Percentiles rank a stretch among this genome's conserved stretches.
These are phyloP conservation scores for Coregonus ussuriensis DNA, from an alignment of 2,797 vertebrate genomes.

Conservation along the genomic window DNA sequence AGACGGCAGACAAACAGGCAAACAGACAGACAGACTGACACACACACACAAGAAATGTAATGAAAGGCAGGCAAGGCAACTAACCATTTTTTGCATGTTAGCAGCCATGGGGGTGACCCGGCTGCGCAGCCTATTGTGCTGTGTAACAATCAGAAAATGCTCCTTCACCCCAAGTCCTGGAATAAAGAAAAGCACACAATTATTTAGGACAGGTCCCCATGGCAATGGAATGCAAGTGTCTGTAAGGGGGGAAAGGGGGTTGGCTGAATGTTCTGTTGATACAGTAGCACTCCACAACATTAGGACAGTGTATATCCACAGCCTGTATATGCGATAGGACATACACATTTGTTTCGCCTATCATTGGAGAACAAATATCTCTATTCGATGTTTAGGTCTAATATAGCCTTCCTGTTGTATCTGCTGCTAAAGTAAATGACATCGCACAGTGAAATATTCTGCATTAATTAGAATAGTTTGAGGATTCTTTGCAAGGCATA, in stretches of 20 bases:
- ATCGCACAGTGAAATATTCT: no score
- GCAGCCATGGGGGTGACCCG: slow-evolving; percentile 82
- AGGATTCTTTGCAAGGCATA: no score
- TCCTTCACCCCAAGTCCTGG: slow-evolving; percentile 79
- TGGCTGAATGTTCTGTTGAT: slow-evolving; percentile 10
- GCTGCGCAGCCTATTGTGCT: slow-evolving; percentile 87
- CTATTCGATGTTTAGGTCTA: no score
- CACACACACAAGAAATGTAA: slow-evolving; percentile 23
- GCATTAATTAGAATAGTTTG: no score
- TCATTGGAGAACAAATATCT: no score
- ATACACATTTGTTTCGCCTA: no score
- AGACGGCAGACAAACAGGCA: no score
- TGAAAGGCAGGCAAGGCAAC: slow-evolving; percentile 42
- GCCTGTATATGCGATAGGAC: not conserved
- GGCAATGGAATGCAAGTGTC: slow-evolving; percentile 58
- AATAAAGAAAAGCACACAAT: slow-evolving; percentile 55
- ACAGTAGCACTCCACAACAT: not conserved
- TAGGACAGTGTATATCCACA: not conserved
- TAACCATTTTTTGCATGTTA: slow-evolving; percentile 92
- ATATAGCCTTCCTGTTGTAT: no score
- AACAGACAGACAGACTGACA: not conserved
- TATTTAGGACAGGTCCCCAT: slow-evolving; percentile 47
- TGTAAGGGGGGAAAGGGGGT: slow-evolving; percentile 8
- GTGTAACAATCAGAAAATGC: slow-evolving; percentile 78
- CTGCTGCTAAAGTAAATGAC: no score